Base-by-base conservation (phyloP, 2,113 vertebrate species). In the Indicator maculatus region DNA sequence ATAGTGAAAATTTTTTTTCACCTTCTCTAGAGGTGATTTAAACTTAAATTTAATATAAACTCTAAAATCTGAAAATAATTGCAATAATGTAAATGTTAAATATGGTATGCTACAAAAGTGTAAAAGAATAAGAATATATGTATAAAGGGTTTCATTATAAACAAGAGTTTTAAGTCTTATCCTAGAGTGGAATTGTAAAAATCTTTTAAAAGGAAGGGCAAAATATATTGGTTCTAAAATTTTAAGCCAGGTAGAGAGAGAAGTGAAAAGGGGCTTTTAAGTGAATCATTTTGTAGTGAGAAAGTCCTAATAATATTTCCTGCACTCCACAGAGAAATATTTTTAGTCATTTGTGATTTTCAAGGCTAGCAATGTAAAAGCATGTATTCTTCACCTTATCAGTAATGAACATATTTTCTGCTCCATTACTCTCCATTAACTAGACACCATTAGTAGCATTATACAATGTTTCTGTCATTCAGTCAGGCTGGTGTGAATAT, bases 351-450 rank as follows among this genome's bases (percentile, higher is more conserved):
- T 91, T 53, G 28, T 63, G 44, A 66, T 83, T 89, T 90, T 87
- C 50, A 63, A 86, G 30, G 45, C 50, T 85, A 94, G 71, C 3
- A 4, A 60, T 81, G 81, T 56, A 77, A 88, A 94, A 93, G 28
- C 38, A 77, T 76, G 73, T 66, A 83, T 86, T 87, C 53, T 86
- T 26, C 81, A 91, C 11, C 44, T 95, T 91, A 38, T 93, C 56
- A 65, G 26, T 93, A 95, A 93, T 72, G 63, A 93, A 95, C 20
- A 38, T 74, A 90, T 94, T 95, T 97, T 95, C 77, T 90, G 53
- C 41, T 93, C 75, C 69, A 89, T 93, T 93, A 70, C 50, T 19
- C 16, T 93, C 69, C 73, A 95, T 93, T 95, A 94, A 79, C 36
- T 83, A 52, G 30, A 8, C 52, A 71, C 64, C 63, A 83, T 86